phyloP scores from a whole-genome alignment of 2,113 vertebrate species.

The Saiga tatarica region DNA sequence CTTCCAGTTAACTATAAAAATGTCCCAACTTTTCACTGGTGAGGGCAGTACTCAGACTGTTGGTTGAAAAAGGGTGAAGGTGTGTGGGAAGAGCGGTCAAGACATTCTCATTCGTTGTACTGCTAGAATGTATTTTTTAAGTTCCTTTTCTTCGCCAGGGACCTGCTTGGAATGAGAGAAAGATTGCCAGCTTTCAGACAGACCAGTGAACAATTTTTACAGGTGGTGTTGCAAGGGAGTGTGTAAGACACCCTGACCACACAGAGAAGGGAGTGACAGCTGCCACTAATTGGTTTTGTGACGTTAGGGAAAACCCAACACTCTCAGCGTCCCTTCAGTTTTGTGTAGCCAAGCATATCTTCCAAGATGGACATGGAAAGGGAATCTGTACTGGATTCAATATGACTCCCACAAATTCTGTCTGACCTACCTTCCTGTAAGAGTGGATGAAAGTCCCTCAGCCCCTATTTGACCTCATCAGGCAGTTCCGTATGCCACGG shows the following conservation, averaged over 20 bases:
- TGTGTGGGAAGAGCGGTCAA: background rate
- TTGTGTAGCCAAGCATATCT: background rate
- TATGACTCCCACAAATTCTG: background rate
- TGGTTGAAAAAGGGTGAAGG: background rate
- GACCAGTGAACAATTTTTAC: background rate
- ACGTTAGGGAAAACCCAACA: background rate
- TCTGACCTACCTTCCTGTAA: background rate
- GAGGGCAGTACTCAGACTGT: background rate
- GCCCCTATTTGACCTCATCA: background rate
- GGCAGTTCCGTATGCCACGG: background rate
- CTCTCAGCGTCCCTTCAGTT: background rate
- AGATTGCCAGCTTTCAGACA: background rate
- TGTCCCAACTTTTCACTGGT: background rate
- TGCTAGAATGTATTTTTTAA: background rate
- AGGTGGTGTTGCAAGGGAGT: background rate
- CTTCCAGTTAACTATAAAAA: background rate
- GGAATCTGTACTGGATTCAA: background rate
- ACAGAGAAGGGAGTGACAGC: background rate
- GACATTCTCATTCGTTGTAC: background rate
- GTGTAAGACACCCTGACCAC: background rate
- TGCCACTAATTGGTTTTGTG: background rate
- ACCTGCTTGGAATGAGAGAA: background rate
- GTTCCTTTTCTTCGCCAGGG: background rate
- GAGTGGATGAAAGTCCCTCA: background rate
- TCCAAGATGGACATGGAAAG: background rate